Percentiles rank a stretch among this genome's conserved stretches.
Conservation (phyloP, 2,113 vertebrate genomes). For the Atrichornis clamosus region DNA sequence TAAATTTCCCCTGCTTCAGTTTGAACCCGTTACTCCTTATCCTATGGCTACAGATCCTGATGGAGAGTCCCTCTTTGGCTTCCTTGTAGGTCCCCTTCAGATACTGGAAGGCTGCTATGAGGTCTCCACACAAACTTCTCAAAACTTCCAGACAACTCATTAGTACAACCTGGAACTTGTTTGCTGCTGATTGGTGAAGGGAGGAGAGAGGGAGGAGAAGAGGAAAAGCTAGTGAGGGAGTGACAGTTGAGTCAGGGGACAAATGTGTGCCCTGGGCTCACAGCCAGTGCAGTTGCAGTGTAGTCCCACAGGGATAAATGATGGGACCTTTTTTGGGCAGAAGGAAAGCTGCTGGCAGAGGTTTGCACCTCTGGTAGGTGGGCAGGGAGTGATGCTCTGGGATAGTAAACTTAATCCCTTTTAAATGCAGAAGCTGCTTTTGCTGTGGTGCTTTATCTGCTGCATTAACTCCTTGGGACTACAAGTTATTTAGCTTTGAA, state of each 20-base stretch:
- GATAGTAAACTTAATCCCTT: accelerated
- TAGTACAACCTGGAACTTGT: not conserved
- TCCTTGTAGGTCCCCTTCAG: not conserved
- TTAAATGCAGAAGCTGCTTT: not conserved
- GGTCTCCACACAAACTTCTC: not conserved
- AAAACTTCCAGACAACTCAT: not conserved
- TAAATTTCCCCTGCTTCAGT: not conserved
- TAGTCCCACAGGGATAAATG: not conserved
- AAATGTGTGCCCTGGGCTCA: accelerated
- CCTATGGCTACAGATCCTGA: not conserved
- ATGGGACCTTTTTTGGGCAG: not conserved
- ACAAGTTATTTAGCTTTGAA: not conserved
- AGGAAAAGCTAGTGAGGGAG: accelerated
- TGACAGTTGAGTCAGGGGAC: not conserved
- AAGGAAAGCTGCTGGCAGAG: not conserved
- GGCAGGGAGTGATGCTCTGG: not conserved
- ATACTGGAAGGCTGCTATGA: not conserved
- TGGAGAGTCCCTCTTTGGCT: not conserved
- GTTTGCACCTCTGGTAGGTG: not conserved
- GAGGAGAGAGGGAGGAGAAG: not conserved
- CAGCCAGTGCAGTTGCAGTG: not conserved
- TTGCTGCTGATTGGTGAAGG: not conserved
- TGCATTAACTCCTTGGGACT: not conserved
- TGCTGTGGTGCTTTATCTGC: not conserved
- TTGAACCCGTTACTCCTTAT: not conserved